Conservation (phyloP, 2,888 invertebrate species). For the Pomacea canaliculata region DNA sequence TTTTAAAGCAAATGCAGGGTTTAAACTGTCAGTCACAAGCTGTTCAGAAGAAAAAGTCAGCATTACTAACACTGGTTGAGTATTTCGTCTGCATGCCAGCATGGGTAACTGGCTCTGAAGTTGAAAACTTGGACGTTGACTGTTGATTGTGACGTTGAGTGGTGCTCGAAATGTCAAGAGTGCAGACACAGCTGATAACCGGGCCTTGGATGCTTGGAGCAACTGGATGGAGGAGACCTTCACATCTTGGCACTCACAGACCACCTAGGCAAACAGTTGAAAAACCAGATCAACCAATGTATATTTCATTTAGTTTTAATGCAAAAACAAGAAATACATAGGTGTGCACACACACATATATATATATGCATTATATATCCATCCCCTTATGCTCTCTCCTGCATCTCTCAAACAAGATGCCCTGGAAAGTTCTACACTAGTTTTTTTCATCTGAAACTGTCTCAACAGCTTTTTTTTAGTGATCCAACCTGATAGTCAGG, state of each 20-base stretch:
- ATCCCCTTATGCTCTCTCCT: too few relatives aligned
- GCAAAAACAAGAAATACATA: too few relatives aligned
- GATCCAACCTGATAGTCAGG: slow-evolving; percentile 1
- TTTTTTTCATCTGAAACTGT: not conserved
- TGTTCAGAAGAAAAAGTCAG: too few relatives aligned
- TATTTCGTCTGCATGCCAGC: not conserved
- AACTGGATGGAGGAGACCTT: slow-evolving; percentile 6
- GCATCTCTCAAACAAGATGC: too few relatives aligned
- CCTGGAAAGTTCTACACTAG: too few relatives aligned
- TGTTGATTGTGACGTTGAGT: too few relatives aligned
- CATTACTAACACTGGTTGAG: not conserved
- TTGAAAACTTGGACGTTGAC: not conserved
- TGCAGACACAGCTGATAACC: not conserved
- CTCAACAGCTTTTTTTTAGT: too few relatives aligned
- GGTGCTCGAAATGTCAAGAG: not conserved
- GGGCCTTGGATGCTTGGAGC: not conserved
- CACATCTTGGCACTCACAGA: not conserved
- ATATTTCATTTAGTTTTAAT: not conserved
- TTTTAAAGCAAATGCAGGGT: too few relatives aligned
- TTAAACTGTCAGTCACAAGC: too few relatives aligned
- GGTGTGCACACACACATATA: too few relatives aligned
- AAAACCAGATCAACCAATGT: not conserved
- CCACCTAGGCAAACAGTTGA: slow-evolving; percentile 7
- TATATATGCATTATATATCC: too few relatives aligned
- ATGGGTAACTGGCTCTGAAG: not conserved